Conservation (phyloP, 2,797 vertebrate species). For the Lindbergichthys nudifrons region DNA sequence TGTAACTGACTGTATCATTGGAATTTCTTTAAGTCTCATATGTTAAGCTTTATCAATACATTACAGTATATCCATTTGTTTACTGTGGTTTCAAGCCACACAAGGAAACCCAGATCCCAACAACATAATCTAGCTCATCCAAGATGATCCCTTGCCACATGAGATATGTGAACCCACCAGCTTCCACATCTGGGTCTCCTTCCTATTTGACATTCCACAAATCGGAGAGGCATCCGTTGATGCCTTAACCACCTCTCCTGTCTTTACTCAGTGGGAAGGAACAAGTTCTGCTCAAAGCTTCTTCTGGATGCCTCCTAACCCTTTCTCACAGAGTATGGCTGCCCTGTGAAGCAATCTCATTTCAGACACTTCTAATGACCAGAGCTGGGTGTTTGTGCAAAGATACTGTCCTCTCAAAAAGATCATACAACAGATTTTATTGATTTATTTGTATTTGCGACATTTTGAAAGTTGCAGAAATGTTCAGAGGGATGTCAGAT, state of each 20-base stretch:
- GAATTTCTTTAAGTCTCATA: no score
- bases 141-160: background rate
- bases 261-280: background rate
- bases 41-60: background rate
- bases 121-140: conserved; percentile 1
- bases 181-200: background rate
- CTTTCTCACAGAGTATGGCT: background rate
- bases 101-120: background rate
- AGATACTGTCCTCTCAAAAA: background rate
- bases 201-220: background rate
- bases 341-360: background rate
- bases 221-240: background rate
- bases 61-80: background rate
- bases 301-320: background rate
- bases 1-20: background rate
- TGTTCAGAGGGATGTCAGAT: background rate
- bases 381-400: background rate
- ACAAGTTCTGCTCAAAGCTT: background rate
- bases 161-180: conserved; percentile 4
- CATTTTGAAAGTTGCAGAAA: background rate
- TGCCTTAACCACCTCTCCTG: background rate
- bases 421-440: background rate
- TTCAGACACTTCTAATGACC: background rate
- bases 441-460: background rate
- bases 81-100: background rate